Percentiles rank a stretch among this genome's conserved stretches.
phyloP scores from a whole-genome alignment of 2,888 invertebrate genomes.

The Conops quadrifasciatus region DNA sequence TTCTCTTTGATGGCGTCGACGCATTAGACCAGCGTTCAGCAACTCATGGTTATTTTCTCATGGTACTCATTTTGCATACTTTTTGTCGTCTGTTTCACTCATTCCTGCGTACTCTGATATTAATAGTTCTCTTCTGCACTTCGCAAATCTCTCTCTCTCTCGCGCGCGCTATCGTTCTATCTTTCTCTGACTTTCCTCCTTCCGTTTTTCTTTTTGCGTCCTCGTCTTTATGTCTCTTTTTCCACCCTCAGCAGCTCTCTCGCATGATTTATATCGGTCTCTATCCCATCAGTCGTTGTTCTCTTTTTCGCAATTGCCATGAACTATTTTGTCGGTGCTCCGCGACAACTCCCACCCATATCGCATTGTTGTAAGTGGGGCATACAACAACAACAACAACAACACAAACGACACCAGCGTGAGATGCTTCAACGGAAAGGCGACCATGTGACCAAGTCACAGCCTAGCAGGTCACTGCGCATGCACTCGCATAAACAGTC shows the following conservation, averaged over 20 bases:
- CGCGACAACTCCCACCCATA: background rate
- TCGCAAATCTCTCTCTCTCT: background rate
- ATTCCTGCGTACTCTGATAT: background rate
- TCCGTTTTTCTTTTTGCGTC: background rate
- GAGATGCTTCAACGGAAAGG: conserved; percentile 37
- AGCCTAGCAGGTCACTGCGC: conserved; percentile 27
- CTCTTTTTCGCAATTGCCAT: background rate
- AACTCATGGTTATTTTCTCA: background rate
- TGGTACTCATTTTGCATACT: background rate
- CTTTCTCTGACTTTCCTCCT: background rate
- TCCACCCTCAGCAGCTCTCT: background rate
- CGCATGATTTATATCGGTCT: background rate
- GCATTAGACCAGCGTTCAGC: background rate
- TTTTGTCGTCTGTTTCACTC: too few species aligned
- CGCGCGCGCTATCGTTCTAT: background rate
- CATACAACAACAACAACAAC: conserved; percentile 48
- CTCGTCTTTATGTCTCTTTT: background rate
- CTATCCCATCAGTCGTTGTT: background rate
- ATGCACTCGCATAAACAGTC: conserved; percentile 34
- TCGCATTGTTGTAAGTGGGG: conserved; percentile 34
- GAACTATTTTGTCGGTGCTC: background rate
- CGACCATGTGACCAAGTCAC: conserved; percentile 29
- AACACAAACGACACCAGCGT: conserved; percentile 33
- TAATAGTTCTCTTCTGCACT: conserved; percentile 45
- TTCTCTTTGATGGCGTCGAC: background rate